Conservation (phyloP, 2,888 invertebrate species). For the Eupithecia dodoneata region DNA sequence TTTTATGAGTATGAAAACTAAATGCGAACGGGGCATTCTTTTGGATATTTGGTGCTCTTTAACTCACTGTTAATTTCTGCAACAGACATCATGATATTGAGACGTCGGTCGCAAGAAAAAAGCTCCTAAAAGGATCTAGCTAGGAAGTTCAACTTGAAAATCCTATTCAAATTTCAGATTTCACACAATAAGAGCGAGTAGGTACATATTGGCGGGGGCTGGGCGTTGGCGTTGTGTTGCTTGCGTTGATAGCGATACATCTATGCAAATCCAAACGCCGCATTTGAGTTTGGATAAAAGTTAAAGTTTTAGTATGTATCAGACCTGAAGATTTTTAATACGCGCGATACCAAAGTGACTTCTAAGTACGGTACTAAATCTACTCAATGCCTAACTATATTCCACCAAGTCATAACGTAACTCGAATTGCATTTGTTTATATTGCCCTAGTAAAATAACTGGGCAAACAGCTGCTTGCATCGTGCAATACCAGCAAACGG, state of each 20-base stretch:
- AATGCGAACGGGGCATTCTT: neutral
- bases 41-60: neutral
- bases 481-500: slow-evolving; percentile 13
- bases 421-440: slow-evolving; percentile 1
- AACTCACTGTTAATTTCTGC: neutral
- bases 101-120: neutral
- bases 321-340: neutral
- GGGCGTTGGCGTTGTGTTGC: neutral
- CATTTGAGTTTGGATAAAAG: neutral
- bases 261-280: too few relatives aligned
- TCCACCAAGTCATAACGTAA: neutral
- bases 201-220: neutral
- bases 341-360: neutral
- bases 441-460: neutral
- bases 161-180: neutral
- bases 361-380: neutral
- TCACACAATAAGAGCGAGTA: neutral
- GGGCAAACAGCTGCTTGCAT: slow-evolving; percentile 4
- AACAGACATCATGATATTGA: neutral
- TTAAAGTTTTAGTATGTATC: neutral
- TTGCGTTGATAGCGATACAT: too few relatives aligned
- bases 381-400: neutral
- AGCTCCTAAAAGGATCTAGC: neutral
- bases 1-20: neutral
- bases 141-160: neutral